Conservation (phyloP, 2,888 invertebrate genomes). For the Drosophila tripunctata region DNA sequence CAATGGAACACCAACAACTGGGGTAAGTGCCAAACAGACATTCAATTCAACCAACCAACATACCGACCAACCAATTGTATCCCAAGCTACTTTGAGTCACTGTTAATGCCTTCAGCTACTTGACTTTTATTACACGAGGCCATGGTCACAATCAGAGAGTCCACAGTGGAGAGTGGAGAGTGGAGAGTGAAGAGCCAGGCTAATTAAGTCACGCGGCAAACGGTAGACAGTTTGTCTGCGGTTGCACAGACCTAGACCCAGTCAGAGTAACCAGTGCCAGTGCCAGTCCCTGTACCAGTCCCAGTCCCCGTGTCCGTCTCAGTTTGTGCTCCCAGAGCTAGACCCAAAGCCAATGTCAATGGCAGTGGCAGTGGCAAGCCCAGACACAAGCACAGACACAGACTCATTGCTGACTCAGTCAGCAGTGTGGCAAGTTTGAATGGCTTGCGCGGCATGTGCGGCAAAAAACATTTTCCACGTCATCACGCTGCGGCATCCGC, state of each 20-base stretch:
- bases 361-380: no score
- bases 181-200: no score
- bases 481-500: slow-evolving; percentile 65
- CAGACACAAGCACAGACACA: neutral
- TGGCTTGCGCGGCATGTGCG: slow-evolving; percentile 47
- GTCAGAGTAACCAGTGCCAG: neutral
- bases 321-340: neutral
- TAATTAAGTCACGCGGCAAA: slow-evolving; percentile 71
- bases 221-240: slow-evolving; percentile 67
- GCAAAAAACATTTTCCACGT: slow-evolving; percentile 67
- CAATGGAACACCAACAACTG: slow-evolving; percentile 81
- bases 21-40: slow-evolving; percentile 71
- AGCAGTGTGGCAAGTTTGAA: slow-evolving; percentile 28
- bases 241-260: slow-evolving; percentile 31
- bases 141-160: slow-evolving; percentile 19
- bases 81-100: neutral
- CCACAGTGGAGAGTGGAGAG: slow-evolving; percentile 19
- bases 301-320: neutral
- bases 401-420: slow-evolving; percentile 23
- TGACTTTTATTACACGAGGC: slow-evolving; percentile 39
- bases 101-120: slow-evolving; percentile 20
- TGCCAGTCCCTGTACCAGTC: neutral
- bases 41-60: neutral
- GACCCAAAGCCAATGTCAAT: neutral
- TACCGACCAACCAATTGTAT: neutral